Base-by-base conservation (phyloP, 2,797 vertebrate species). In the Chelon auratus region DNA sequence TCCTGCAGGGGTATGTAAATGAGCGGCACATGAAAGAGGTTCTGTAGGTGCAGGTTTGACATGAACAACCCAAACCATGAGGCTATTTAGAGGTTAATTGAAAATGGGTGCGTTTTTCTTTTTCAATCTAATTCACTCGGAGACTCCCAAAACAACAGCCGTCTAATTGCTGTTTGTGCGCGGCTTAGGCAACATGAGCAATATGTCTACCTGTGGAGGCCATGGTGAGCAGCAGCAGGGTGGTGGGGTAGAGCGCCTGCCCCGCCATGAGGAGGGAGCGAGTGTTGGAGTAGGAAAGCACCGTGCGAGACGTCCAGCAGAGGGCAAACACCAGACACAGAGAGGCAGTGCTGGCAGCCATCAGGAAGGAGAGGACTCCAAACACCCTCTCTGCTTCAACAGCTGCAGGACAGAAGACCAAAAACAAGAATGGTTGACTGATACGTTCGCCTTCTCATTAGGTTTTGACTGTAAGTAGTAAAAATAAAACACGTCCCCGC, bases 201-300 rank as follows among this genome's bases (percentile, higher is more conserved):
- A 26, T 26, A 26, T 26, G 4, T 22, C 17, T 71, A 96, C 95
- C 95, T 92, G 95, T 95, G 4, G 86, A 85, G 43, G 72, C 54
- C 70, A 94, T 92, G 50, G 91, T 92, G 81, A 94, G 84, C 62
- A 95, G 81, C 58, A 96, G 90, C 50, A 96, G 85, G 0, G 91
- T 93, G 83, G 91, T 93, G 37, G 95, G 95, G 72, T 93, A 93
- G 11, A 95, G 92, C 0, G 91, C 89, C 78, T 93, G 91, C 17
- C 92, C 91, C 17, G 85, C 91, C 88, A 94, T 94, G 62, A 95
- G 90, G 43, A 95, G 92, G 1, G 94, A 85, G 18, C 92, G 91
- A 0, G 92, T 93, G 93, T 95, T 95, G 47, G 94, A 92, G 89
- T 95, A 95, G 66, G 94, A 94, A 36, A 57, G 93, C 84, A 92